Evolutionary conservation across 2,888 invertebrate genomes (phyloP).

Genomic region (Scaptodrosophila latifasciaeformis): DNA sequence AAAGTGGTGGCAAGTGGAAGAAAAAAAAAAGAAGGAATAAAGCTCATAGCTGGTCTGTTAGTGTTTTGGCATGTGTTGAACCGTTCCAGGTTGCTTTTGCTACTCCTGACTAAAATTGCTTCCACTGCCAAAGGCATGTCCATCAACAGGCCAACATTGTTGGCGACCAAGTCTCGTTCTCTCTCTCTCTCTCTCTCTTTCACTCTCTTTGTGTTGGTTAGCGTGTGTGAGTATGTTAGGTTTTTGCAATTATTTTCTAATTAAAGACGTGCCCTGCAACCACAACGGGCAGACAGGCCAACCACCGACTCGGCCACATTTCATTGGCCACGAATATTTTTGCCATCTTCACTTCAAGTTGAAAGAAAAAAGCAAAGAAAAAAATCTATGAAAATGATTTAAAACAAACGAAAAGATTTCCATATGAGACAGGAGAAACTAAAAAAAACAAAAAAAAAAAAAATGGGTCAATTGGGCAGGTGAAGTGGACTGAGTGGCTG

Average conservation of each 20-base stretch:
- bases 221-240: neutral
- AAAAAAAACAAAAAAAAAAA: conserved; percentile 4
- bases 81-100: conserved; percentile 33
- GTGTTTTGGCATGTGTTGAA: conserved; percentile 70
- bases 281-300: conserved; percentile 3
- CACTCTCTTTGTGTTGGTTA: neutral
- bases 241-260: conserved; percentile 72
- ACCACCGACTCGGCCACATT: conserved; percentile 10
- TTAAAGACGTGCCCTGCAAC: conserved; percentile 70
- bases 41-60: conserved; percentile 44
- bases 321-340: too few species aligned
- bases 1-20: neutral
- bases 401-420: too few species aligned
- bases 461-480: conserved; percentile 54
- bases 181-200: neutral
- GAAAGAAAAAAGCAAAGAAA: too few species aligned
- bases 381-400: too few species aligned
- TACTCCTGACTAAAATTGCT: conserved; percentile 2
- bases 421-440: too few species aligned
- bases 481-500: neutral
- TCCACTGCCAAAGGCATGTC: conserved; percentile 34
- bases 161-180: neutral
- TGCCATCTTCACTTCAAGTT: too few species aligned
- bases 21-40: conserved; percentile 4
- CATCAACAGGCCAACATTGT: conserved; percentile 44